Percentiles rank a stretch among this genome's conserved stretches.
Evolutionary conservation across 2,113 vertebrate genomes (phyloP).

Genomic region (Ophthalmolycus amberensis): DNA sequence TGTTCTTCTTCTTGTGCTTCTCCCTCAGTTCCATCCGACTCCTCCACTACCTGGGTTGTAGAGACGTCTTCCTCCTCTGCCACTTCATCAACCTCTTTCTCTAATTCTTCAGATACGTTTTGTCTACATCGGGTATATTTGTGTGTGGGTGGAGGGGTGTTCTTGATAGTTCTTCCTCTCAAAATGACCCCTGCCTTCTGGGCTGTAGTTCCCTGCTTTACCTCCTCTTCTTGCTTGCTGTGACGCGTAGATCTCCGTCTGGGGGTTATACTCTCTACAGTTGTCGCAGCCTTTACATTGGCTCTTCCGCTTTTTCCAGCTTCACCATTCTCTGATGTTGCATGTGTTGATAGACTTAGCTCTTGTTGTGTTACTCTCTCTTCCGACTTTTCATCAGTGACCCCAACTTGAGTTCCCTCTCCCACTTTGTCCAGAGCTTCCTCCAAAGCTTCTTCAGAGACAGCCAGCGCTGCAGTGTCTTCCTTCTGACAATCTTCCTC

Average conservation of each 20-base stretch:
- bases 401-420: not conserved
- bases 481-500: slow-evolving; percentile 21
- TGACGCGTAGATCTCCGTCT: not conserved
- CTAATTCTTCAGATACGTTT: not conserved
- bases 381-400: not conserved
- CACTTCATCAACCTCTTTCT: not conserved
- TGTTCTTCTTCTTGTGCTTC: not conserved
- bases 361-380: not conserved
- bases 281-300: not conserved
- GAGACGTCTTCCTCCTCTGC: not conserved
- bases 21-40: not conserved
- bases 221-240: not conserved
- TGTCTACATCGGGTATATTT: not conserved
- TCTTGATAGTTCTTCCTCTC: slow-evolving; percentile 12
- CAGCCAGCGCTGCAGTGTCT: not conserved
- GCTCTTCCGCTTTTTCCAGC: not conserved
- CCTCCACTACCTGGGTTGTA: not conserved
- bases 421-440: slow-evolving; percentile 4
- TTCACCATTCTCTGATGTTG: not conserved
- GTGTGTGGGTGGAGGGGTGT: not conserved
- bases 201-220: not conserved
- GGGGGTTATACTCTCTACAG: slow-evolving; percentile 7
- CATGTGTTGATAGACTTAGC: not conserved
- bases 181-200: slow-evolving; percentile 1
- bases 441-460: slow-evolving; percentile 7